Conservation (phyloP, 2,888 invertebrate species). For the Parnassius glacialis region DNA sequence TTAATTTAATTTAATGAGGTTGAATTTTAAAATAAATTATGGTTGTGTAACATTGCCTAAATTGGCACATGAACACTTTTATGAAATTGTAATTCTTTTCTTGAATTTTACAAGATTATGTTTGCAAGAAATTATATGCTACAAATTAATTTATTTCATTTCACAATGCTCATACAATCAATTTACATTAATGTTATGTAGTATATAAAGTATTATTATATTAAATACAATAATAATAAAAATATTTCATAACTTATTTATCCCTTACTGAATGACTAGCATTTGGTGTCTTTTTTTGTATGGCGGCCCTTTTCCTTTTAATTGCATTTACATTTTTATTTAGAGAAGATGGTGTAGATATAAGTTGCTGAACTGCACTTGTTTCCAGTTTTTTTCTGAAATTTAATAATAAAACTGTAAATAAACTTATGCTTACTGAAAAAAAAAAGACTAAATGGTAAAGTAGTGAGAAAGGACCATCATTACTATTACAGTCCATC, state of each 20-base stretch:
- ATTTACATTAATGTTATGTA: slow-evolving; percentile 19
- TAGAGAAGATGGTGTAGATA: slow-evolving; percentile 48
- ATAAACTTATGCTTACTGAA: not conserved
- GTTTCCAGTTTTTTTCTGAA: slow-evolving; percentile 79
- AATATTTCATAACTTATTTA: slow-evolving; percentile 29
- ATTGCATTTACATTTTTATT: slow-evolving; percentile 61
- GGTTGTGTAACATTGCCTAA: slow-evolving; percentile 16
- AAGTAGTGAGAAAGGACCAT: too few species aligned
- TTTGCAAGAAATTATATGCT: slow-evolving; percentile 9
- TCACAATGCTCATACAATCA: slow-evolving; percentile 14
- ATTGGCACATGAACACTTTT: slow-evolving; percentile 9
- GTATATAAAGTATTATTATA: slow-evolving; percentile 23
- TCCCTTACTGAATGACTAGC: slow-evolving; percentile 60
- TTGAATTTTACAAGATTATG: not conserved
- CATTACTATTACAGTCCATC: too few species aligned
- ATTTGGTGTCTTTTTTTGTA: slow-evolving; percentile 69
- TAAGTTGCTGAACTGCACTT: slow-evolving; percentile 53
- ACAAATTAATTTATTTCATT: slow-evolving; percentile 14
- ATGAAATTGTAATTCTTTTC: not conserved
- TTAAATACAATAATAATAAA: slow-evolving; percentile 31
- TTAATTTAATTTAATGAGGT: too few species aligned
- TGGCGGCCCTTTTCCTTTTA: slow-evolving; percentile 70
- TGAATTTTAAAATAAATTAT: slow-evolving; percentile 4
- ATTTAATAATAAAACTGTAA: slow-evolving; percentile 28
- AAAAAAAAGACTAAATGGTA: too few species aligned